Evolutionary conservation across 2,797 vertebrate genomes (phyloP), one percentile per base, ranked within the genome.

Genomic region (Synanceia verrucosa): DNA sequence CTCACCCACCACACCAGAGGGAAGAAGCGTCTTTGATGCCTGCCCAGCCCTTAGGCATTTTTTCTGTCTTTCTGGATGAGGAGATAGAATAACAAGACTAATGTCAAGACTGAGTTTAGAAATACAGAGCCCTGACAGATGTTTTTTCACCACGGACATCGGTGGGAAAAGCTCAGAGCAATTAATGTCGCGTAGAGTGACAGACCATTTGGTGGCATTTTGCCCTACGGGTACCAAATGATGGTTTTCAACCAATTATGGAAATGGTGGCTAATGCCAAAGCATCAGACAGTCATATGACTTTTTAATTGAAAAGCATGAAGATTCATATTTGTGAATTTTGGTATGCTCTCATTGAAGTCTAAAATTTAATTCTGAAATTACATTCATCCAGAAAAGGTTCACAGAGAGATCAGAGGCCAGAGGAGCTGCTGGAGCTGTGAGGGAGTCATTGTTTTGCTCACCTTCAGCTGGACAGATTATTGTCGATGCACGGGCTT

Each of bases 51-150:
- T 90, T 93, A 88, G 92, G 93, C 89, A 65, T 90, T 92, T 92
- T 87, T 89, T 72, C 86, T 80, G 78, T 90, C 88, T 90, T 91
- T 93, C 89, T 92, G 93, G 93, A 90, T 93, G 92, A 93, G 86
- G 67, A 91, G 92, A 93, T 93, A 93, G 88, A 94, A 94, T 90
- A 94, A 94, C 93, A 95, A 73, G 81, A 86, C 89, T 93, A 90
- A 93, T 93, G 91, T 92, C 91, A 94, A 94, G 91, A 94, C 85
- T 91, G 90, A 89, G 90, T 89, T 89, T 90, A 89, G 79, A 91
- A 90, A 94, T 44, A 91, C 90, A 91, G 65, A 81, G 90, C 63
- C 86, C 88, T 86, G 85, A 92, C 91, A 92, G 92, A 90, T 92
- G 90, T 89, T 89, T 91, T 91, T 94, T 90, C 86, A 89, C 84